Percentiles rank a stretch among this genome's conserved stretches.
phyloP scores from a whole-genome alignment of 2,113 vertebrate genomes.

The Elephas maximus region DNA sequence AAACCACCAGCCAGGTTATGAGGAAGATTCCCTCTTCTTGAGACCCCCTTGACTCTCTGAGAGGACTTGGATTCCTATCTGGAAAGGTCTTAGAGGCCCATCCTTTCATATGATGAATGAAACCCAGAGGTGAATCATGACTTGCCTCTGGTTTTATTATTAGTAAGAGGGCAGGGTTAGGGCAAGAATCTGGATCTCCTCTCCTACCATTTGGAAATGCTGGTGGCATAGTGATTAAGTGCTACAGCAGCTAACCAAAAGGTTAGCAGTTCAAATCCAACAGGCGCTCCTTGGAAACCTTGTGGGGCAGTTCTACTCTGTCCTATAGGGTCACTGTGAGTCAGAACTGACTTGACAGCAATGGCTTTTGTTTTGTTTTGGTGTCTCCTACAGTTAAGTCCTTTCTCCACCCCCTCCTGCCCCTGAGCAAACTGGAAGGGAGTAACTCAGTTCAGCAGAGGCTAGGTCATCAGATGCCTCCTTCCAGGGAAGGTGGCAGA shows the following conservation, averaged over 20 bases:
- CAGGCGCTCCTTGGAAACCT: too few relatives aligned
- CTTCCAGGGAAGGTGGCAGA: neutral
- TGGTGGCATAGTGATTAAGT: too few relatives aligned
- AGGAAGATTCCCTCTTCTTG: neutral
- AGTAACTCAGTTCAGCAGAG: neutral
- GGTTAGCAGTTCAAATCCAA: too few relatives aligned
- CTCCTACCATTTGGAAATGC: neutral
- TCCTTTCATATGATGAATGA: constrained; percentile 2
- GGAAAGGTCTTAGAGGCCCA: neutral
- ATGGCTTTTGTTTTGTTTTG: too few relatives aligned
- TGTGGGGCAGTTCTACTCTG: too few relatives aligned
- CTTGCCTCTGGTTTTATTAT: neutral
- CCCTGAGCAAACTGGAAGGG: neutral
- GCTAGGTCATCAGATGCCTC: neutral
- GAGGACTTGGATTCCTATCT: neutral
- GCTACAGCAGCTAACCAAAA: too few relatives aligned
- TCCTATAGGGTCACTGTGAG: too few relatives aligned
- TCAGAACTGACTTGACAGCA: too few relatives aligned
- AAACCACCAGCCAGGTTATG: neutral
- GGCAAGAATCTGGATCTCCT: neutral
- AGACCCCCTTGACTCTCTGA: rapidly evolving
- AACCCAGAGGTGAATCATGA: neutral
- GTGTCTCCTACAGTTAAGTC: neutral
- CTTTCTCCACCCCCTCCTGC: neutral
- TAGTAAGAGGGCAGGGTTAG: neutral